Evolutionary conservation across 2,113 vertebrate species (phyloP).

Genomic region (Apeltes quadracus): DNA sequence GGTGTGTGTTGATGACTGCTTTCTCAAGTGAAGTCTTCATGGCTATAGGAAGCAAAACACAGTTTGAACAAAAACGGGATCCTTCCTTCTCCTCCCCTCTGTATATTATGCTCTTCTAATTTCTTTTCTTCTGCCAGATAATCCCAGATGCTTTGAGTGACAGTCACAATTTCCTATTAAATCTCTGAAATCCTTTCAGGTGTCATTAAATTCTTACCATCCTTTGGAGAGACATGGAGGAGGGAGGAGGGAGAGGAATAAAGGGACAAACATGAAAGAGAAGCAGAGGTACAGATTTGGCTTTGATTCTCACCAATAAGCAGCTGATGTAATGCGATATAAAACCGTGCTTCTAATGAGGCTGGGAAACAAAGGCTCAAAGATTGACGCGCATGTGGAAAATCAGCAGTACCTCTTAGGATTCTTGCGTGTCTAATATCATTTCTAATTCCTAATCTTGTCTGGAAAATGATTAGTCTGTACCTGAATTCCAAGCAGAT

Average conservation of each 20-base stretch:
- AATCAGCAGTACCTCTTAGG: slow-evolving; percentile 21
- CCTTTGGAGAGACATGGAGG: slow-evolving; percentile 39
- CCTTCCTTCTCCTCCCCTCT: slow-evolving; percentile 17
- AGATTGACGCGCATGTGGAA: slow-evolving; percentile 23
- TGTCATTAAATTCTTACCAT: slow-evolving; percentile 56
- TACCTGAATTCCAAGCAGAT: slow-evolving; percentile 26
- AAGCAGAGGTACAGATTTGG: slow-evolving; percentile 50
- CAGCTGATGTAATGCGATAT: slow-evolving; percentile 63
- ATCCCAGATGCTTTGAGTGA: slow-evolving; percentile 56
- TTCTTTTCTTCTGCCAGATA: slow-evolving; percentile 19
- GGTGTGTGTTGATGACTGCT: neutral
- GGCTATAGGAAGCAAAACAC: slow-evolving; percentile 37
- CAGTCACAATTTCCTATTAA: slow-evolving; percentile 72
- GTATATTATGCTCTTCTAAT: neutral
- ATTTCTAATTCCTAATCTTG: slow-evolving; percentile 49
- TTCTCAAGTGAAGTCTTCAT: slow-evolving; percentile 26
- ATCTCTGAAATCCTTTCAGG: slow-evolving; percentile 65
- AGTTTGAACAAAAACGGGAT: slow-evolving; percentile 39
- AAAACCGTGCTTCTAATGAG: slow-evolving; percentile 57
- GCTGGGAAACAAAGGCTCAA: slow-evolving; percentile 51
- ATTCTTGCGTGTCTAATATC: slow-evolving; percentile 37
- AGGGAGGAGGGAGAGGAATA: slow-evolving; percentile 18
- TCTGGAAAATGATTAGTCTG: slow-evolving; percentile 44
- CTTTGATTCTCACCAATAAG: slow-evolving; percentile 65
- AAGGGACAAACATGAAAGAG: slow-evolving; percentile 62